Evolutionary conservation across 2,797 vertebrate species (phyloP).

Genomic region (Sarcophilus harrisii): DNA sequence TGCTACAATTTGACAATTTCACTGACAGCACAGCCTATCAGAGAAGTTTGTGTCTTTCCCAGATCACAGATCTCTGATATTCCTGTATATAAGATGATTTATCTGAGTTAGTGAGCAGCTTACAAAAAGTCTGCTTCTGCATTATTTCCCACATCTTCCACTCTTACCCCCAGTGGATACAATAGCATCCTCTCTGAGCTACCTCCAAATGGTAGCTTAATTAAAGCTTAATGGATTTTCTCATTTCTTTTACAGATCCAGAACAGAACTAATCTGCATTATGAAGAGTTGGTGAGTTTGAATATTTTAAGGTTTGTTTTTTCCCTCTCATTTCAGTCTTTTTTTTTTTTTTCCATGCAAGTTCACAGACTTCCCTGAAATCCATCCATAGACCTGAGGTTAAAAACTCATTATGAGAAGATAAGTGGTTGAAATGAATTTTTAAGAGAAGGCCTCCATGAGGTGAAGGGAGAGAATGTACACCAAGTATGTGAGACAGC

Average conservation of each 20-base stretch:
- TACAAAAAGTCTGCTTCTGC: background rate
- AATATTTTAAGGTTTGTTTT: background rate
- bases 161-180: background rate
- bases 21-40: background rate
- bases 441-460: background rate
- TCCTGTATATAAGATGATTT: background rate
- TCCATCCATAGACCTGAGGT: background rate
- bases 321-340: background rate
- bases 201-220: conserved; percentile 47
- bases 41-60: background rate
- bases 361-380: background rate
- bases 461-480: background rate
- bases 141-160: background rate
- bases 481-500: background rate
- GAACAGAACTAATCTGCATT: conserved; percentile 67
- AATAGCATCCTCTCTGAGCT: background rate
- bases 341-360: background rate
- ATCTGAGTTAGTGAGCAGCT: background rate
- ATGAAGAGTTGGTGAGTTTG: conserved; percentile 56
- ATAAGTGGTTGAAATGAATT: background rate
- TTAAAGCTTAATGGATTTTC: conserved; percentile 31
- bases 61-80: background rate
- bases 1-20: background rate
- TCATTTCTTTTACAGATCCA: conserved; percentile 72
- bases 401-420: background rate